A percentile compares a stretch with the other conserved stretches of the same genome.
Conservation (phyloP, 2,113 vertebrate genomes). For the Dasypus novemcinctus region DNA sequence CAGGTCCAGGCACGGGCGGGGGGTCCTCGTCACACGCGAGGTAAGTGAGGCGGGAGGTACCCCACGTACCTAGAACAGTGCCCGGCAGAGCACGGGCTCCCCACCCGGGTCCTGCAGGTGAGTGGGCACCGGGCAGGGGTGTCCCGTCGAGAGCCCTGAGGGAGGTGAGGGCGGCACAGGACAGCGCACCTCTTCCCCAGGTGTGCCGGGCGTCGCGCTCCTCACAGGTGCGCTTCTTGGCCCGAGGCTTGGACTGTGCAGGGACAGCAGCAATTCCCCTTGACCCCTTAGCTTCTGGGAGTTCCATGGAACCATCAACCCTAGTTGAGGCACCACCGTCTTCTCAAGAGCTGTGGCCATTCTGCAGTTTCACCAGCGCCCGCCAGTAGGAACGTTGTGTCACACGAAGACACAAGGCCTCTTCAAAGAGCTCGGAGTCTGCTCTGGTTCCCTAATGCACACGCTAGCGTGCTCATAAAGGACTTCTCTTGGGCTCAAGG, state of each 20-base stretch:
- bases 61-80: background rate
- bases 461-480: background rate
- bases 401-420: background rate
- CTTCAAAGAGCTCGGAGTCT: background rate
- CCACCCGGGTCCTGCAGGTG: background rate
- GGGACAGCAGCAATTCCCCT: background rate
- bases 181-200: background rate
- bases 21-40: too few species aligned
- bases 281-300: background rate
- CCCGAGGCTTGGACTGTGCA: background rate
- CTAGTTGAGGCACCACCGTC: background rate
- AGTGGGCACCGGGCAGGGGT: background rate
- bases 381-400: background rate
- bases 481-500: background rate
- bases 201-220: background rate
- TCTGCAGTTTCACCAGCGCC: background rate
- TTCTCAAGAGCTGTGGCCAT: background rate
- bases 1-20: background rate
- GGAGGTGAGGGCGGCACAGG: background rate
- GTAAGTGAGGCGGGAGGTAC: background rate
- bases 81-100: background rate
- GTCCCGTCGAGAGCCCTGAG: fast-evolving
- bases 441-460: background rate
- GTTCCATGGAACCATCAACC: slow-evolving; percentile 24
- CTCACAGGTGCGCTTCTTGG: too few species aligned